phyloP scores from a whole-genome alignment of 2,888 invertebrate species.

The Nephrotoma guestfalica region DNA sequence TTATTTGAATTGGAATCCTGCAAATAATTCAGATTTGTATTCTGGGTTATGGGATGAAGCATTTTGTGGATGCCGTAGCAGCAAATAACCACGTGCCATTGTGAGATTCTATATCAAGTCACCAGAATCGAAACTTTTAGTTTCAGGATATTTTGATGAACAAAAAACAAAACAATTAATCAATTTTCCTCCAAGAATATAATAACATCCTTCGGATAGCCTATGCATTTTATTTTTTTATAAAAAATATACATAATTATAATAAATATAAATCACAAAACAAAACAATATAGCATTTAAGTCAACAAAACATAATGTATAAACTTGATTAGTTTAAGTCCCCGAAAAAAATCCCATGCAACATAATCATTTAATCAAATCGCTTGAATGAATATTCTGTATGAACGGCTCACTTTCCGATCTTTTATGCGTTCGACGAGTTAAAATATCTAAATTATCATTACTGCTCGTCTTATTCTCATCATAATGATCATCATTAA shows the following conservation, averaged over 20 bases:
- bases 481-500: not conserved
- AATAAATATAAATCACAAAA: not conserved
- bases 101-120: too few species aligned
- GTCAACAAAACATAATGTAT: not conserved
- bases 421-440: slow-evolving; percentile 26
- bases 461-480: not conserved
- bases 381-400: slow-evolving; percentile 17
- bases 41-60: too few species aligned
- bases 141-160: too few species aligned
- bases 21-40: too few species aligned
- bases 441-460: not conserved
- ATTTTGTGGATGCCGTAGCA: too few species aligned
- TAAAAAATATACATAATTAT: not conserved
- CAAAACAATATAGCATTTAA: not conserved
- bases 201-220: not conserved
- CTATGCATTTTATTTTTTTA: not conserved
- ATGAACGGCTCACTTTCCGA: slow-evolving; percentile 32
- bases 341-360: not conserved
- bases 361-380: not conserved
- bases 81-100: too few species aligned
- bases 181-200: not conserved
- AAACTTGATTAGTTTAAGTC: not conserved
- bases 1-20: too few species aligned
- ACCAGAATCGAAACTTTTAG: too few species aligned
- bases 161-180: not conserved